A percentile compares a stretch with the other conserved stretches of the same genome.
Conservation (phyloP, 2,888 invertebrate species). For the Troglohyphantes excavatus region DNA sequence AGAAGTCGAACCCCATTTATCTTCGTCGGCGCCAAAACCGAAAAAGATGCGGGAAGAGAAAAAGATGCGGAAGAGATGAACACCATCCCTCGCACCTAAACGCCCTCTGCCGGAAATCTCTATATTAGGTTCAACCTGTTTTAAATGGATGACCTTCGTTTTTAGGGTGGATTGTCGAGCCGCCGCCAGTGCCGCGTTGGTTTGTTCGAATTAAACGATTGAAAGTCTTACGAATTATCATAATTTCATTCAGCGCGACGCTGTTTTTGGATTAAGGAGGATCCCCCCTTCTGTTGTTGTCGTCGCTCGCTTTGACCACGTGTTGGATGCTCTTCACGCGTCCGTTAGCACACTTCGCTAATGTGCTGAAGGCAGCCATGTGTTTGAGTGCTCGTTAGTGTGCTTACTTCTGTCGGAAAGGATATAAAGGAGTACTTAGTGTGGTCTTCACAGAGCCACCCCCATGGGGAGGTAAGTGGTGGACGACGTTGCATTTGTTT, state of each 20-base stretch:
- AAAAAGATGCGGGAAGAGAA: slow-evolving; percentile 30
- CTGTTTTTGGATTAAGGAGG: slow-evolving; percentile 37
- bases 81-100: neutral
- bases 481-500: no score
- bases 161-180: slow-evolving; percentile 32
- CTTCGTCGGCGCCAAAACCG: slow-evolving; percentile 35
- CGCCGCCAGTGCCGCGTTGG: slow-evolving; percentile 42
- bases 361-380: slow-evolving; percentile 24
- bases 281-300: no score
- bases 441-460: slow-evolving; percentile 2
- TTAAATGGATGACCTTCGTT: slow-evolving; percentile 75
- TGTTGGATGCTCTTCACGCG: slow-evolving; percentile 21
- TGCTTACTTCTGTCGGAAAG: neutral
- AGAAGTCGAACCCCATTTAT: slow-evolving; percentile 42
- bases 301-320: neutral
- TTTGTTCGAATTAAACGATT: slow-evolving; percentile 61
- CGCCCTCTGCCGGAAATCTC: slow-evolving; percentile 63
- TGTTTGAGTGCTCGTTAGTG: slow-evolving; percentile 38
- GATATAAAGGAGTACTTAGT: slow-evolving; percentile 26
- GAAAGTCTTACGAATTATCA: slow-evolving; percentile 47
- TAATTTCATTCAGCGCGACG: slow-evolving; percentile 21
- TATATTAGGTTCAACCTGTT: slow-evolving; percentile 77
- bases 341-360: neutral
- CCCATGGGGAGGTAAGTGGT: slow-evolving; percentile 69
- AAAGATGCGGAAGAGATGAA: slow-evolving; percentile 15